Evolutionary conservation across 1,140 invertebrate genomes (phyloP).

Genomic region (Drosophila kohkoa): DNA sequence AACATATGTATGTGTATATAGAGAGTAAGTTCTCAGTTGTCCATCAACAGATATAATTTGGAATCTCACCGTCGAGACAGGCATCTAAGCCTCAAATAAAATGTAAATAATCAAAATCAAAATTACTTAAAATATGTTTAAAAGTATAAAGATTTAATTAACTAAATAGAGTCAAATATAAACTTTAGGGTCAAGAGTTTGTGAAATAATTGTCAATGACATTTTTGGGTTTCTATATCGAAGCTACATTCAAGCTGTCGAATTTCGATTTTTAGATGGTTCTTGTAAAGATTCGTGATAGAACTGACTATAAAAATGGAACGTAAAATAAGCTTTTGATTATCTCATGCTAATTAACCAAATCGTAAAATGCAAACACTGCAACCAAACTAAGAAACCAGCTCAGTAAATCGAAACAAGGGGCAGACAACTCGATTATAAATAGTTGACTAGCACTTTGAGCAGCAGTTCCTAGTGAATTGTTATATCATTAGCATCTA

Average conservation of each 20-base stretch:
- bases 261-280: too few relatives aligned
- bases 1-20: constrained; percentile 21
- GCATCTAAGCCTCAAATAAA: too few relatives aligned
- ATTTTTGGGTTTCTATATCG: too few relatives aligned
- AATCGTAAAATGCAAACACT: constrained; percentile 24
- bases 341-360: constrained; percentile 15
- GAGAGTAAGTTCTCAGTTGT: neutral
- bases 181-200: too few relatives aligned
- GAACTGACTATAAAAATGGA: too few relatives aligned
- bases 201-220: too few relatives aligned
- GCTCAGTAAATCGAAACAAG: constrained; percentile 37
- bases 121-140: neutral
- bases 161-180: too few relatives aligned
- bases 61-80: neutral
- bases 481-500: constrained; percentile 20
- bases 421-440: constrained; percentile 33
- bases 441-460: constrained; percentile 31
- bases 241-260: too few relatives aligned
- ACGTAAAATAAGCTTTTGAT: neutral
- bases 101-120: too few relatives aligned
- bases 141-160: too few relatives aligned
- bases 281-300: too few relatives aligned
- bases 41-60: constrained; percentile 11
- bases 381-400: constrained; percentile 31
- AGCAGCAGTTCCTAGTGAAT: constrained; percentile 4